phyloP scores from a whole-genome alignment of 2,797 vertebrate genomes.

The Petrocephalus schoutedeni region DNA sequence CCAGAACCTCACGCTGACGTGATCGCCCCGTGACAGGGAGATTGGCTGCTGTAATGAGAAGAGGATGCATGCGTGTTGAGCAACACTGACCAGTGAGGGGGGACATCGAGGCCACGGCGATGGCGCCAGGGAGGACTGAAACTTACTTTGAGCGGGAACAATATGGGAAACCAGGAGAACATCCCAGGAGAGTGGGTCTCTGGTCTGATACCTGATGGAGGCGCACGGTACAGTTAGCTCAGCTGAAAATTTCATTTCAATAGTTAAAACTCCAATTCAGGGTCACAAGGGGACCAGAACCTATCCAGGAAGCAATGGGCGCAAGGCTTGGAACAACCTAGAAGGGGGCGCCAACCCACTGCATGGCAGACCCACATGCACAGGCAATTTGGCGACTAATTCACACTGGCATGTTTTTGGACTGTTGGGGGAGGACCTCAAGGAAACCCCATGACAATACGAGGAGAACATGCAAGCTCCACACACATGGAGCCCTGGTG shows the following conservation, averaged over 20 bases:
- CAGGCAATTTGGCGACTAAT: neutral
- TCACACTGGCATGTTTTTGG: neutral
- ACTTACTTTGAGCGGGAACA: constrained; percentile 88
- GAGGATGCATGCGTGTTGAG: neutral
- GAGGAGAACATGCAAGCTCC: neutral
- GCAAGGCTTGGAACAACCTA: neutral
- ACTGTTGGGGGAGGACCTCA: neutral
- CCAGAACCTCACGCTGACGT: constrained; percentile 81
- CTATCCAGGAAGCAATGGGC: neutral
- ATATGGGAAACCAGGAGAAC: constrained; percentile 95
- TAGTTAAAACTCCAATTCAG: neutral
- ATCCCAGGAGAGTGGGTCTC: constrained; percentile 88
- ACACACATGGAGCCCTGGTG: neutral
- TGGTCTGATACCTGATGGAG: constrained; percentile 77
- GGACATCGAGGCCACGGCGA: neutral
- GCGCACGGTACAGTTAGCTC: neutral
- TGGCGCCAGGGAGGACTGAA: neutral
- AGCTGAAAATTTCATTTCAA: neutral
- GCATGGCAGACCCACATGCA: neutral
- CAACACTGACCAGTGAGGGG: neutral
- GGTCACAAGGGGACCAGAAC: neutral
- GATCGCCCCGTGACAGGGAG: constrained; percentile 64
- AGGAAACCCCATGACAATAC: neutral
- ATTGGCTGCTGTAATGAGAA: constrained; percentile 72
- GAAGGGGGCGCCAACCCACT: neutral